Base-by-base conservation (phyloP, 2,113 vertebrate genomes). In the Ptychochromis oligacanthus region DNA sequence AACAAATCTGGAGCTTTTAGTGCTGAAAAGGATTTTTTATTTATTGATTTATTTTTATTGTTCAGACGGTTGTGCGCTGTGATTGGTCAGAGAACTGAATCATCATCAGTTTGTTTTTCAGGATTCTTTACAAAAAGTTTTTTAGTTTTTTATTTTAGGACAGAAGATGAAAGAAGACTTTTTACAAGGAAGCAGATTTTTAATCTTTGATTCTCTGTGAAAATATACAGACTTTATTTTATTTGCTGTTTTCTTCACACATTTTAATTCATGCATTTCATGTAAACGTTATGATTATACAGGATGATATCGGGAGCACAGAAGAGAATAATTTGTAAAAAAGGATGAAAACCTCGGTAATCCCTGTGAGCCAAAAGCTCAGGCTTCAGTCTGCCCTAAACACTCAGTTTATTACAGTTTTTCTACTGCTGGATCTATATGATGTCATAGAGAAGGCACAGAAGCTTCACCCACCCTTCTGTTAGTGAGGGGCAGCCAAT, bases 1-100 rank as follows among this genome's bases (percentile, higher is more conserved):
- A 87, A 87, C 83, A 88, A 82, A 88, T 85, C 34, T 83, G 72
- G 58, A 79, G 58, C 64, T 67, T 81, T 83, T 86, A 80, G 70
- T 12, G 31, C 52, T 20, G 36, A 46, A 26, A 6, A 14, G 8
- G 40, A 54, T 22, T 58, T 7, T 65, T 58, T 59, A 81, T 81
- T 77, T 20, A 77, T 31, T 43, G 34, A 55, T 56, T 28, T 55
- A 54, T 83, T 62, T 61, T 70, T 43, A 65, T 76, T 72, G 43
- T 14, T 14, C 36, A 15, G 38, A 80, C 20, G 17, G 11, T n/a
- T 24, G 43, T 58, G 59, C 0, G 0, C 38, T 59, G n/a, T 67
- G 83, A 85, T 80, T 85, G 77, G 54, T n/a, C 54, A 22, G 20
- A 56, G 54, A 2, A 18, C 17, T 18, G 7, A 18, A 12, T n/a